Conservation (phyloP, 2,888 invertebrate genomes). For the Acleris literana region DNA sequence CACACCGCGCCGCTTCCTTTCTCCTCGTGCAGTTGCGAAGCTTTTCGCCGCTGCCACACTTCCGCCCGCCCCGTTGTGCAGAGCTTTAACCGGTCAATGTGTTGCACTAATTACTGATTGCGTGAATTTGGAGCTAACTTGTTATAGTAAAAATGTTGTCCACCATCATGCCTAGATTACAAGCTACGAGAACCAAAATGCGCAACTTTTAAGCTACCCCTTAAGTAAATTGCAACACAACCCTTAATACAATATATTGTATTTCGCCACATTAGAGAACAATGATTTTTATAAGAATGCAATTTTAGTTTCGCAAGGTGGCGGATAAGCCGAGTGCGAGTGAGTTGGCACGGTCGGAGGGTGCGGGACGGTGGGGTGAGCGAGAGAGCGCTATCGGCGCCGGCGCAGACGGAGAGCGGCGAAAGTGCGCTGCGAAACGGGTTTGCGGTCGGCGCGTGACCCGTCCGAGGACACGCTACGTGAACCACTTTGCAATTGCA, state of each 20-base stretch:
- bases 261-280: slow-evolving; percentile 20
- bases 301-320: slow-evolving; percentile 30
- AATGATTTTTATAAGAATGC: slow-evolving; percentile 30
- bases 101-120: slow-evolving; percentile 55
- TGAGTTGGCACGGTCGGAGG: slow-evolving; percentile 46
- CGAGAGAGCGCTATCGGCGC: slow-evolving; percentile 58
- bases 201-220: no score
- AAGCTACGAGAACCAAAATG: no score
- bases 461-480: slow-evolving; percentile 75
- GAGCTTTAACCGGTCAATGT: slow-evolving; percentile 72
- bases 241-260: no score
- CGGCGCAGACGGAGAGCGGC: slow-evolving; percentile 69
- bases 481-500: slow-evolving; percentile 56
- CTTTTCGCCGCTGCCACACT: slow-evolving; percentile 81
- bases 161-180: no score
- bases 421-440: slow-evolving; percentile 78
- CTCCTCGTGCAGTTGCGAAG: slow-evolving; percentile 81
- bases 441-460: slow-evolving; percentile 79
- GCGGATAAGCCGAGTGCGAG: slow-evolving; percentile 33
- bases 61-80: slow-evolving; percentile 76
- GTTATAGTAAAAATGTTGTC: neutral
- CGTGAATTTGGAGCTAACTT: slow-evolving; percentile 27
- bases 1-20: slow-evolving; percentile 81
- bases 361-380: slow-evolving; percentile 57
- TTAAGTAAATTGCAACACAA: no score